phyloP scores from a whole-genome alignment of 2,113 vertebrate species.

The Morone saxatilis region DNA sequence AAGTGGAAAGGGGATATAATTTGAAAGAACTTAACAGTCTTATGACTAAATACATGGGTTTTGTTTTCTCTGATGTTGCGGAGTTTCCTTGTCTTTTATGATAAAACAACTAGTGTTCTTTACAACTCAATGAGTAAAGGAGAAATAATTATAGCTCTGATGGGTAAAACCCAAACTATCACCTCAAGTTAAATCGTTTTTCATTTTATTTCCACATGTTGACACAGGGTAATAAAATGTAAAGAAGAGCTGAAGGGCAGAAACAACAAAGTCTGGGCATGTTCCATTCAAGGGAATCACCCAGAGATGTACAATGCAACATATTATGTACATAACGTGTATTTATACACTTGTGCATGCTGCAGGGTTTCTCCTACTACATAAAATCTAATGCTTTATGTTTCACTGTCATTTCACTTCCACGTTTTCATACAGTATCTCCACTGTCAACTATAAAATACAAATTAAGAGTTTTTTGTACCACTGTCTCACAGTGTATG shows the following conservation, averaged over 20 bases:
- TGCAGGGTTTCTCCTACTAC: neutral
- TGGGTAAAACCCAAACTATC: constrained; percentile 74
- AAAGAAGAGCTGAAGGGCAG: constrained; percentile 48
- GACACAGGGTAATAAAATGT: constrained; percentile 44
- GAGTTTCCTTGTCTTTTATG: constrained; percentile 49
- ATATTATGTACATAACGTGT: neutral
- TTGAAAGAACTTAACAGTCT: neutral
- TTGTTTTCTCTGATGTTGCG: constrained; percentile 17
- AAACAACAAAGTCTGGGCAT: constrained; percentile 18
- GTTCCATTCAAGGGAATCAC: constrained; percentile 57
- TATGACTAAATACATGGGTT: neutral
- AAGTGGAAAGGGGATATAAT: neutral
- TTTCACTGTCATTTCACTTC: too few species aligned
- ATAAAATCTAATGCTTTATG: neutral
- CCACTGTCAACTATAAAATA: neutral
- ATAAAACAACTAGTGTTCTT: constrained; percentile 26
- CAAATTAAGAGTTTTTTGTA: too few species aligned
- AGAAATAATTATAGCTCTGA: constrained; percentile 56
- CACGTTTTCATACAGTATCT: neutral
- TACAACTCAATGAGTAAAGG: constrained; percentile 25
- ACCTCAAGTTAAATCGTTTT: constrained; percentile 58
- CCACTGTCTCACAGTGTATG: too few species aligned
- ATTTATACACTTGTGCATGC: neutral
- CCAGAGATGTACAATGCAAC: constrained; percentile 24
- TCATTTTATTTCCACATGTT: constrained; percentile 55